Evolutionary conservation across 2,888 invertebrate species (phyloP), one percentile per base, ranked within the genome.

Genomic region (Orthosia incerta): DNA sequence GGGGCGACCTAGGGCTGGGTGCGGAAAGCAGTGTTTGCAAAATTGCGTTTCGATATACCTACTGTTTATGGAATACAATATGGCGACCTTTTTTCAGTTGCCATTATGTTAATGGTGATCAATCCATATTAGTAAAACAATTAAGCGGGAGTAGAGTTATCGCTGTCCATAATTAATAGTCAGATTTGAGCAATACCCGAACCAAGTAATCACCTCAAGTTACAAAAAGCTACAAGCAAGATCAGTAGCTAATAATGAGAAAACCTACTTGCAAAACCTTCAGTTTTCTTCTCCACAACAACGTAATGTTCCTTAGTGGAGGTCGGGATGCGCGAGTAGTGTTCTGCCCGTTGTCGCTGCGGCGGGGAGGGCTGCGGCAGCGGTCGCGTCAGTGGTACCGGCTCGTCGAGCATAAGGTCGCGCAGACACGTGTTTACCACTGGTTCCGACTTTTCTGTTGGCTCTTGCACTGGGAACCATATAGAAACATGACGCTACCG

Each of bases 261-360:
- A 15, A 26, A 61, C 74, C 89, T 82, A 94, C 95, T 88, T 61
- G 93, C 70, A 60, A 91, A 92, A 3, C 86, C 62, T 46, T 94
- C 94, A 0, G 89, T 57, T 86, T 94, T 94, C 84, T 94, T 94
- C 2, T 95, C 94, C 2, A 89, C 26, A 0, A 88, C 81, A 4
- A 85, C 74, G 70, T 93, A 93, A 77, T 93, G 91, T 79, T 94
- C 94, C 77, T 94, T 93, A 48, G 91, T 92, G 65, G 93, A 90
- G 62, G 94, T 94, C 55, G 95, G 95, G 82, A 95, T 95, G 50
- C 94, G 90, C 3, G 95, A 95, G 87, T 89, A 90, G 75, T 88
- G 83, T 48, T 94, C 95, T 13, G 91, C 76, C 3, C 94, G 92
- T 64, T 93, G 94, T 1, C 94, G 92, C 82, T 94, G 94, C 80